Percentiles rank a stretch among this genome's conserved stretches.
phyloP scores from a whole-genome alignment of 2,797 vertebrate genomes.

The Ammospiza maritima region DNA sequence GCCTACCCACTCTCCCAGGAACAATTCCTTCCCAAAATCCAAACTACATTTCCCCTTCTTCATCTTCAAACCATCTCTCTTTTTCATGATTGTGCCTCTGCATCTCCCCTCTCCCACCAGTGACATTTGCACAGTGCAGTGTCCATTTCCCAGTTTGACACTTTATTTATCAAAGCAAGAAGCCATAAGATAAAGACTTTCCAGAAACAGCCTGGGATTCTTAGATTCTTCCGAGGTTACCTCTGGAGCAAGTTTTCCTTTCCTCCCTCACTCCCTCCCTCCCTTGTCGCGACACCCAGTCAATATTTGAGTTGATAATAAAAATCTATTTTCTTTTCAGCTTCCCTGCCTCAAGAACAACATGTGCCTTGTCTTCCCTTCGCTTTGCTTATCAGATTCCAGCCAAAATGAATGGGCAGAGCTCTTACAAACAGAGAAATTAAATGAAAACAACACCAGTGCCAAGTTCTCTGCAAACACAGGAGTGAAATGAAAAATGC shows the following conservation, averaged over 20 bases:
- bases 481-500: conserved; percentile 67
- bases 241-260: background rate
- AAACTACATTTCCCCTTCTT: background rate
- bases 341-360: conserved; percentile 44
- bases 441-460: conserved; percentile 65
- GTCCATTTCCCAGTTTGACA: background rate
- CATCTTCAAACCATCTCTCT: background rate
- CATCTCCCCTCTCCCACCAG: background rate
- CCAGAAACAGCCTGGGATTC: background rate
- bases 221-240: background rate
- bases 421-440: conserved; percentile 69
- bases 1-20: background rate
- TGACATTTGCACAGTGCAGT: background rate
- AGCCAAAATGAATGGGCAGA: conserved; percentile 66
- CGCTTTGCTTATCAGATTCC: conserved; percentile 59
- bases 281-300: background rate
- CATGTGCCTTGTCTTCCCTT: conserved; percentile 22
- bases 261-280: background rate
- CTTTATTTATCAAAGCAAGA: background rate
- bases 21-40: background rate
- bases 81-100: background rate
- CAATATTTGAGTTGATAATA: conserved; percentile 68
- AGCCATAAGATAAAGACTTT: background rate
- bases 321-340: conserved; percentile 38
- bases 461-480: conserved; percentile 69